phyloP scores from a whole-genome alignment of 1,140 invertebrate genomes.

The Drosophila malerkotliana region DNA sequence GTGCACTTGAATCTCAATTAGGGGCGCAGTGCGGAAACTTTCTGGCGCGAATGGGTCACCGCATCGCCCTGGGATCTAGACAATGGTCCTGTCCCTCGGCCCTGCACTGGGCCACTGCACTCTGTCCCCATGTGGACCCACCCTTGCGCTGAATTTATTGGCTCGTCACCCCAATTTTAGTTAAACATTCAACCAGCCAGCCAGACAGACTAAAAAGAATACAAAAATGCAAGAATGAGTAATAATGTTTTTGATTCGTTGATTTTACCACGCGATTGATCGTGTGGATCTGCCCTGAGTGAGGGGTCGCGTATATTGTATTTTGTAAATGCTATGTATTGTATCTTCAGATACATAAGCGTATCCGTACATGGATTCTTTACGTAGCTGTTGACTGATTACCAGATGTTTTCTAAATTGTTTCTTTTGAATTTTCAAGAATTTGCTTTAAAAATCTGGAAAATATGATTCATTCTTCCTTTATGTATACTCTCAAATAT shows the following conservation, averaged over 20 bases:
- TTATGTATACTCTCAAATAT: background rate
- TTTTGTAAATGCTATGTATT: background rate
- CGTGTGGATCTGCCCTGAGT: slow-evolving; percentile 16
- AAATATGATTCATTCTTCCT: background rate
- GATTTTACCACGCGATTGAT: slow-evolving; percentile 56
- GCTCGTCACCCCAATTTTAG: slow-evolving; percentile 68
- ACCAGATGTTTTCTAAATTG: slow-evolving; percentile 73
- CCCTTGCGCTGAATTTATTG: slow-evolving; percentile 62
- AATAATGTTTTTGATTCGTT: slow-evolving; percentile 54
- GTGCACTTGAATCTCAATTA: slow-evolving; percentile 77
- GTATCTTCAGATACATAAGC: slow-evolving; percentile 1
- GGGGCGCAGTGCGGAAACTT: slow-evolving; percentile 45
- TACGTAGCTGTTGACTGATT: slow-evolving; percentile 57
- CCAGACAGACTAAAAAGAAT: slow-evolving; percentile 28
- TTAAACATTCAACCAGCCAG: slow-evolving; percentile 43
- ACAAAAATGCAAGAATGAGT: slow-evolving; percentile 41
- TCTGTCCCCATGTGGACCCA: slow-evolving; percentile 32
- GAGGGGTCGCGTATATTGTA: slow-evolving; percentile 25
- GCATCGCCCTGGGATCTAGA: slow-evolving; percentile 36
- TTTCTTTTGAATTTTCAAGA: slow-evolving; percentile 13
- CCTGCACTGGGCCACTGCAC: slow-evolving; percentile 68
- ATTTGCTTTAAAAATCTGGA: background rate
- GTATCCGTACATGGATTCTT: slow-evolving; percentile 24
- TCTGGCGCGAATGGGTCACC: slow-evolving; percentile 48
- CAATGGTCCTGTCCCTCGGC: slow-evolving; percentile 42